Evolutionary conservation across 2,113 vertebrate species (phyloP).

Genomic region (Brachypodius melanocephalos): DNA sequence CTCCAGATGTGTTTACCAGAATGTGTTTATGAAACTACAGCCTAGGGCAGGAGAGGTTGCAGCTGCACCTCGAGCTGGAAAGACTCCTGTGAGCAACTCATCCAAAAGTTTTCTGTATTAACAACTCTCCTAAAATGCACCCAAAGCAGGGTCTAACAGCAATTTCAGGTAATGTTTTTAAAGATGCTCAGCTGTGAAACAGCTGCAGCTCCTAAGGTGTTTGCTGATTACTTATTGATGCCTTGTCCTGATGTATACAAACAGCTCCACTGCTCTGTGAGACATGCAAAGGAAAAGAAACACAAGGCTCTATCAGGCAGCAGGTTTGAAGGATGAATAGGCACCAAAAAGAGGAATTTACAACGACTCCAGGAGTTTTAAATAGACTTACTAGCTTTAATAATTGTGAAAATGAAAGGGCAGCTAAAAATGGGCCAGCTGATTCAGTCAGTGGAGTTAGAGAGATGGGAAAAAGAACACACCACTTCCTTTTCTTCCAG

Average conservation of each 20-base stretch:
- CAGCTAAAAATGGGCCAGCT: not conserved
- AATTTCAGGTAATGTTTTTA: not conserved
- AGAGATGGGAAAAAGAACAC: not conserved
- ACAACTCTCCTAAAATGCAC: not conserved
- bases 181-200: not conserved
- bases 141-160: not conserved
- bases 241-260: not conserved
- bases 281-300: not conserved
- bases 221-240: not conserved
- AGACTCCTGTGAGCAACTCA: not conserved
- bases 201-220: not conserved
- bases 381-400: not conserved
- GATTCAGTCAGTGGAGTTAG: not conserved
- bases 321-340: not conserved
- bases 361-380: not conserved
- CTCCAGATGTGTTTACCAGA: slow-evolving; percentile 1
- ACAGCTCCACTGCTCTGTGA: not conserved
- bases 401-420: not conserved
- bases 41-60: not conserved
- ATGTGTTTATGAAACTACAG: not conserved
- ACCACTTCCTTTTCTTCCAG: not conserved
- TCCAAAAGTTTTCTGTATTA: not conserved
- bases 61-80: not conserved
- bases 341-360: not conserved
- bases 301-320: not conserved